A percentile compares a stretch with the other conserved stretches of the same genome.
phyloP scores from a whole-genome alignment of 2,888 invertebrate species.

The Cerastis rubricosa region DNA sequence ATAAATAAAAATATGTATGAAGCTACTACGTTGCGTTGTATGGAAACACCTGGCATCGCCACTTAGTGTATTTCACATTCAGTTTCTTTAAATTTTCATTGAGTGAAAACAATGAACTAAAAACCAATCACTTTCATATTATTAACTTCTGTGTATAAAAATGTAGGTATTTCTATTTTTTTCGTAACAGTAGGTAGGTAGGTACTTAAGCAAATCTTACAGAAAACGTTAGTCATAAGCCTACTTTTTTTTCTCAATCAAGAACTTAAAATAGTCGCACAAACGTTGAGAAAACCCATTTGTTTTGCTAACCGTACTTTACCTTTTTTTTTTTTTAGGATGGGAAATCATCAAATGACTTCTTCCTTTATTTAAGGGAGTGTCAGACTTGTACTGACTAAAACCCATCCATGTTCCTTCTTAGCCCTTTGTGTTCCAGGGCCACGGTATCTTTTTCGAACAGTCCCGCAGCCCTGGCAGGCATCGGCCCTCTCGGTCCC shows the following conservation, averaged over 20 bases:
- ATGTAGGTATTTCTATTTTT: no score
- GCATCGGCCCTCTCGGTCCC: no score
- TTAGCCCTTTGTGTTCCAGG: no score
- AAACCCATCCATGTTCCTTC: no score
- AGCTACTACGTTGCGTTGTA: not conserved
- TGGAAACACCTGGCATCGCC: slow-evolving; percentile 29
- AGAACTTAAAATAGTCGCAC: not conserved
- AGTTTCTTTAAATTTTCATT: not conserved
- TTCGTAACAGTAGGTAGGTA: no score
- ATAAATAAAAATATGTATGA: not conserved
- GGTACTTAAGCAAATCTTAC: no score
- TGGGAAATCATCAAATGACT: no score
- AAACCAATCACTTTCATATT: not conserved
- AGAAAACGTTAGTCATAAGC: not conserved
- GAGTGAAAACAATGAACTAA: not conserved
- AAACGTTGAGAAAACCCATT: slow-evolving; percentile 46
- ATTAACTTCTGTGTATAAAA: not conserved
- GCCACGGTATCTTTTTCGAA: no score
- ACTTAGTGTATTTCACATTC: not conserved
- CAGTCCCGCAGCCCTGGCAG: no score
- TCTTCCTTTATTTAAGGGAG: no score
- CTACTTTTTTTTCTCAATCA: not conserved
- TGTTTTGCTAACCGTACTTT: slow-evolving; percentile 53
- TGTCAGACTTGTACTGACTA: no score
- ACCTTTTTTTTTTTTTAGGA: no score